Conservation (phyloP, 2,888 invertebrate genomes). For the Drosophila longiperda region DNA sequence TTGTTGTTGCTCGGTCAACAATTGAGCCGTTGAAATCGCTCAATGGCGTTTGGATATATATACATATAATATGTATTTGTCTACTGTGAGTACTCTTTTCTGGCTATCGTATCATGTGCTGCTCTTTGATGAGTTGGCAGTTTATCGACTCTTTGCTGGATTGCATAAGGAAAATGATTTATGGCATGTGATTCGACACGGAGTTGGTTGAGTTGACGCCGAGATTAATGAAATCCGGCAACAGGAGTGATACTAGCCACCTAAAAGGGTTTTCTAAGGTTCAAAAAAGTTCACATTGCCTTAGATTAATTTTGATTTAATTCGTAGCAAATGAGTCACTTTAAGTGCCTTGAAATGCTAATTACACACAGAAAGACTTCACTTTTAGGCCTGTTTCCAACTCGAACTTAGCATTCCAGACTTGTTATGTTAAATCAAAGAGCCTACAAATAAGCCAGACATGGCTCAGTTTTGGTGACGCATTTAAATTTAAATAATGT, state of each 20-base stretch:
- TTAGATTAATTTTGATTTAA: constrained; percentile 21
- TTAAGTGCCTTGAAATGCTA: background rate
- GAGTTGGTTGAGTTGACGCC: constrained; percentile 49
- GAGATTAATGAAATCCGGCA: constrained; percentile 65
- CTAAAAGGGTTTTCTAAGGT: constrained; percentile 20
- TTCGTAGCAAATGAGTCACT: constrained; percentile 18
- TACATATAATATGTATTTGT: constrained; percentile 3
- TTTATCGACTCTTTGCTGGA: constrained; percentile 45
- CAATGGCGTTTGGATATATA: constrained; percentile 36
- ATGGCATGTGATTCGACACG: constrained; percentile 63
- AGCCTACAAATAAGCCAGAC: constrained; percentile 2
- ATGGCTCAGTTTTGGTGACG: constrained; percentile 35
- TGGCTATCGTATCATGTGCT: constrained; percentile 50
- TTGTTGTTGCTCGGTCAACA: constrained; percentile 67
- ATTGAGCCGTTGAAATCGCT: constrained; percentile 62
- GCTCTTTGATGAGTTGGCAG: constrained; percentile 61
- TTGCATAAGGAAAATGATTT: constrained; percentile 76
- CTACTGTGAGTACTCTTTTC: constrained; percentile 22
- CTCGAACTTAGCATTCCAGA: constrained; percentile 12
- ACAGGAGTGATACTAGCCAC: constrained; percentile 54
- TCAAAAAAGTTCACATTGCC: constrained; percentile 3
- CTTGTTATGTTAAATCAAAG: constrained; percentile 46
- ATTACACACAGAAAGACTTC: background rate
- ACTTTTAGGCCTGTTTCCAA: constrained; percentile 13
- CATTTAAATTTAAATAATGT: constrained; percentile 44